These are phyloP conservation scores for Ormyrus labotus DNA, from an alignment of 2,888 invertebrate genomes.

Conservation along the genomic window DNA sequence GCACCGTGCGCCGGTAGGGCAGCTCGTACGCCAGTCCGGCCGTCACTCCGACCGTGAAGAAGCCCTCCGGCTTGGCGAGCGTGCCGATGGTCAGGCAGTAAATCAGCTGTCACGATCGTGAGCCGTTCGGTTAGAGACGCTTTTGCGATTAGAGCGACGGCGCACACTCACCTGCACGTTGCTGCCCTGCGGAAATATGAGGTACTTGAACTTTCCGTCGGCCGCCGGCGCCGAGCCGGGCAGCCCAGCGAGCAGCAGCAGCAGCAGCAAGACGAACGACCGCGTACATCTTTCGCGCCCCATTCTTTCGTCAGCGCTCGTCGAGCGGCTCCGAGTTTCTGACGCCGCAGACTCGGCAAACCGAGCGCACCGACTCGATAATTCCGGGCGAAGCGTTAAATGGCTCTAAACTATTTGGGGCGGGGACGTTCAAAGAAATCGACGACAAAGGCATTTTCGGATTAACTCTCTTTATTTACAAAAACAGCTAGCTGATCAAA, in stretches of 20 bases:
- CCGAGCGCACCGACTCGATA: neutral
- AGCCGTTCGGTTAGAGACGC: too few species aligned
- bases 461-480: too few species aligned
- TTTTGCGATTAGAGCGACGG: too few species aligned
- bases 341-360: neutral
- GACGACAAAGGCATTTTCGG: too few species aligned
- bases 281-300: conserved; percentile 30
- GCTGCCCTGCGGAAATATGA: conserved; percentile 81
- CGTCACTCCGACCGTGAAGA: conserved; percentile 84
- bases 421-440: too few species aligned
- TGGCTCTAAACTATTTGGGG: too few species aligned
- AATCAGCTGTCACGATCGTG: conserved; percentile 74
- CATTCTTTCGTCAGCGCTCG: conserved; percentile 23
- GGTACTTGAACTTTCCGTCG: conserved; percentile 77
- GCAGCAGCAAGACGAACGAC: conserved; percentile 26
- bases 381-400: too few species aligned
- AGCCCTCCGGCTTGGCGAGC: conserved; percentile 77
- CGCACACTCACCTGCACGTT: conserved; percentile 79
- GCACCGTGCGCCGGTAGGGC: conserved; percentile 79
- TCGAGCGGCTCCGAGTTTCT: neutral
- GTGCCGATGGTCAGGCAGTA: conserved; percentile 81
- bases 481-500: conserved; percentile 56
- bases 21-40: conserved; percentile 87
- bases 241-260: neutral
- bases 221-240: conserved; percentile 60